Conservation (phyloP, 2,113 vertebrate species). For the Saguinus midas region DNA sequence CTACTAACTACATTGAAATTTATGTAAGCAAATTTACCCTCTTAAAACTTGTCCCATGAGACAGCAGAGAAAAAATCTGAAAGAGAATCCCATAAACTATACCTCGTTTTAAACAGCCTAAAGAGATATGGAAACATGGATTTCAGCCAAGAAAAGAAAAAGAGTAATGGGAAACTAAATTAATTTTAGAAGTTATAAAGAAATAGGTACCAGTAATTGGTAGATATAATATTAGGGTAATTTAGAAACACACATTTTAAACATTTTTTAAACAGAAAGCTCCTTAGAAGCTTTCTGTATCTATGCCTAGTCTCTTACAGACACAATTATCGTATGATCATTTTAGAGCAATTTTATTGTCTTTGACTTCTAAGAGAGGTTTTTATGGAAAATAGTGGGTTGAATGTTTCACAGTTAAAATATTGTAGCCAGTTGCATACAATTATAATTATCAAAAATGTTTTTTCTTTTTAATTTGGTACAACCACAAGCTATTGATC, state of each 20-base stretch:
- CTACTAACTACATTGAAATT: neutral
- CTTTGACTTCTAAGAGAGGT: neutral
- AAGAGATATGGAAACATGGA: conserved; percentile 27
- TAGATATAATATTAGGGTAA: conserved; percentile 54
- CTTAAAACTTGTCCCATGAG: neutral
- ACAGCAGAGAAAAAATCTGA: neutral
- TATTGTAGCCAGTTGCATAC: neutral
- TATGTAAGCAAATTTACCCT: conserved; percentile 39
- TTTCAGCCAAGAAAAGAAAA: conserved; percentile 48
- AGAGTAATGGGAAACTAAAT: conserved; percentile 67
- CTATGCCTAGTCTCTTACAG: neutral
- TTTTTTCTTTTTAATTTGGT: neutral
- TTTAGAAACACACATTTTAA: conserved; percentile 63
- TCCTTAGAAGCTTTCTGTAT: neutral
- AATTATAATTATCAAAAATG: neutral
- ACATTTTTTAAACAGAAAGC: conserved; percentile 50
- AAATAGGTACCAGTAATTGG: conserved; percentile 56
- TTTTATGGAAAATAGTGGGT: neutral
- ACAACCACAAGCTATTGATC: fast-evolving
- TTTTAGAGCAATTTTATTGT: neutral
- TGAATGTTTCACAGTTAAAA: neutral
- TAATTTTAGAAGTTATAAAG: conserved; percentile 64
- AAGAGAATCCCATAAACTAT: neutral
- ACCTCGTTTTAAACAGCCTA: neutral
- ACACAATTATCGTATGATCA: neutral